Base-by-base conservation (phyloP, 2,113 vertebrate genomes). In the Cardinalis cardinalis region DNA sequence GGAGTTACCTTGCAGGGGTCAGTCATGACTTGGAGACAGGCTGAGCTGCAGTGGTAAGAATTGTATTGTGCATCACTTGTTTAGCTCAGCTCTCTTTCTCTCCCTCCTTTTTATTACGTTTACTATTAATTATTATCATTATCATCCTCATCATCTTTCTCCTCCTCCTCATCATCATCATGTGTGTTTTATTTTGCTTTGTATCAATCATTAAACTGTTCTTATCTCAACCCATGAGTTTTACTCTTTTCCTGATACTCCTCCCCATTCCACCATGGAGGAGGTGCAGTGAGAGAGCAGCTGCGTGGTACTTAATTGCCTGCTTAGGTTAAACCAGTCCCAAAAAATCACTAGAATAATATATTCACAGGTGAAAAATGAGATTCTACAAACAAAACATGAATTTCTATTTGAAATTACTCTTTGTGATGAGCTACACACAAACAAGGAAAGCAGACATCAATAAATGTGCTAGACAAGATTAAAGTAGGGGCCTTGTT, bases 1-100 rank as follows among this genome's bases (percentile, higher is more conserved):
- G 1, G 13, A 40, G 29, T 53, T 46, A 26, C 12, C 14, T 25
- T 46, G 20, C n/a, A 40, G 20, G 52, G 16, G 3, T 34, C 29
- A 38, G 0, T 9, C 0, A 0, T 48, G n/a, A 7, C 7, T 11
- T 53, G n/a, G 19, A 49, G 40, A 46, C 29, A 25, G n/a, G 28
- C 24, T 73, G 60, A 73, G 6, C 18, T 52, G 18, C 40, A 40
- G 17, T 73, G 18, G 1, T 29, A 24, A 51, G 14, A 59, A 52
- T 10, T 34, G 9, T 8, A 53, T 31, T 24, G n/a, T 21, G 17
- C 40, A 40, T 60, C 25, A 18, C 13, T 60, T 40, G 5, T 46
- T 40, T 74, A 13, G 31, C n/a, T 53, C 31, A 44, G 7, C 4
- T 53, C 24, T 34, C n/a, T 44, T 43, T 38, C 7, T 9, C 26